Conservation (phyloP, 2,113 vertebrate genomes). For the Megatriorchis doriae region DNA sequence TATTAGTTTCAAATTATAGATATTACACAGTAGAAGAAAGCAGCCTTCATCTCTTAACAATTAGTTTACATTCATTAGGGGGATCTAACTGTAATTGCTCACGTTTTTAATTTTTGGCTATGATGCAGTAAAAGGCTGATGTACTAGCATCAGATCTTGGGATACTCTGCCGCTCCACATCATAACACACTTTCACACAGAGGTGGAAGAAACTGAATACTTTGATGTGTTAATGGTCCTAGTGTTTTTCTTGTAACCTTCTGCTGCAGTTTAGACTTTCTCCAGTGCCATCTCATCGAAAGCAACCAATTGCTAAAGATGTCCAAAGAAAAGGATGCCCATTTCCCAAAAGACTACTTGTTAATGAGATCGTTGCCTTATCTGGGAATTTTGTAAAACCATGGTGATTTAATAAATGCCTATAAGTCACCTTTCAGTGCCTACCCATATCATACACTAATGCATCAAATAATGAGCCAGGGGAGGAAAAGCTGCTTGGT, state of each 20-base stretch:
- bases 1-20: not conserved
- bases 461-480: not conserved
- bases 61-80: not conserved
- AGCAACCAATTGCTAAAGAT: not conserved
- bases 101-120: not conserved
- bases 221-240: not conserved
- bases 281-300: not conserved
- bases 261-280: not conserved
- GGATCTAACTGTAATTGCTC: not conserved
- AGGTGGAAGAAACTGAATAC: not conserved
- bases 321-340: not conserved
- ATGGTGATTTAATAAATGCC: not conserved
- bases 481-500: not conserved
- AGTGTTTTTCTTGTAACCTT: not conserved
- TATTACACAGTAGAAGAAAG: not conserved
- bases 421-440: not conserved
- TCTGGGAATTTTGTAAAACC: not conserved
- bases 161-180: not conserved
- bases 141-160: not conserved
- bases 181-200: fast-evolving
- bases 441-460: not conserved
- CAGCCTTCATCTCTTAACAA: not conserved
- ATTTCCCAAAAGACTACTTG: not conserved
- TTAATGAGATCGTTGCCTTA: not conserved
- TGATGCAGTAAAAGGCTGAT: not conserved